These are phyloP conservation scores for Luperina testacea DNA, from an alignment of 2,888 invertebrate species.

Conservation along the genomic window DNA sequence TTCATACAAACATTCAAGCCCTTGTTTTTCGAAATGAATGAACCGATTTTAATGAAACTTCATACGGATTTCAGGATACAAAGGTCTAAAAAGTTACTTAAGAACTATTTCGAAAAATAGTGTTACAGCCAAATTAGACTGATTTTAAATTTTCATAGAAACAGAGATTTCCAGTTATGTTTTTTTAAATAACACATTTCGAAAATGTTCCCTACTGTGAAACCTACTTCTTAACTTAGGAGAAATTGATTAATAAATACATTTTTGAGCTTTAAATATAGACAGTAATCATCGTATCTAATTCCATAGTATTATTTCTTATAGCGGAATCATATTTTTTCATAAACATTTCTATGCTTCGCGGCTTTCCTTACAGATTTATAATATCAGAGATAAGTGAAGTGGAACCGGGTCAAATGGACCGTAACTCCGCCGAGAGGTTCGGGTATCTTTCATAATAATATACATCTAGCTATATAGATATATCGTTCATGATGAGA, in stretches of 20 bases:
- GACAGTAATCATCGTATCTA: neutral
- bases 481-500: neutral
- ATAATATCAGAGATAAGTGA: slow-evolving; percentile 33
- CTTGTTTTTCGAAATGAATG: too few relatives aligned
- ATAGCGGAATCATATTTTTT: neutral
- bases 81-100: too few relatives aligned
- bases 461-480: slow-evolving; percentile 4
- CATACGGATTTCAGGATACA: too few relatives aligned
- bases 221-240: too few relatives aligned
- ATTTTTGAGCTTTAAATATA: neutral
- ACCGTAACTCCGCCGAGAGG: slow-evolving; percentile 39
- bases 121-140: too few relatives aligned
- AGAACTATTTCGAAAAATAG: too few relatives aligned
- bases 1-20: too few relatives aligned
- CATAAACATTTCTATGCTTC: slow-evolving; percentile 18
- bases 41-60: too few relatives aligned
- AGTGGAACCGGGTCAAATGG: slow-evolving; percentile 49
- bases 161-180: too few relatives aligned
- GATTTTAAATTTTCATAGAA: too few relatives aligned
- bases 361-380: slow-evolving; percentile 23
- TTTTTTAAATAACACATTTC: too few relatives aligned
- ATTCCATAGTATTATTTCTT: neutral
- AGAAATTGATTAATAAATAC: neutral
- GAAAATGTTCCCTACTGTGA: too few relatives aligned
- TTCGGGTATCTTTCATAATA: slow-evolving; percentile 3